Percentiles rank a stretch among this genome's conserved stretches.
Evolutionary conservation across 2,113 vertebrate genomes (phyloP).

Genomic region (Leucosticte australis): DNA sequence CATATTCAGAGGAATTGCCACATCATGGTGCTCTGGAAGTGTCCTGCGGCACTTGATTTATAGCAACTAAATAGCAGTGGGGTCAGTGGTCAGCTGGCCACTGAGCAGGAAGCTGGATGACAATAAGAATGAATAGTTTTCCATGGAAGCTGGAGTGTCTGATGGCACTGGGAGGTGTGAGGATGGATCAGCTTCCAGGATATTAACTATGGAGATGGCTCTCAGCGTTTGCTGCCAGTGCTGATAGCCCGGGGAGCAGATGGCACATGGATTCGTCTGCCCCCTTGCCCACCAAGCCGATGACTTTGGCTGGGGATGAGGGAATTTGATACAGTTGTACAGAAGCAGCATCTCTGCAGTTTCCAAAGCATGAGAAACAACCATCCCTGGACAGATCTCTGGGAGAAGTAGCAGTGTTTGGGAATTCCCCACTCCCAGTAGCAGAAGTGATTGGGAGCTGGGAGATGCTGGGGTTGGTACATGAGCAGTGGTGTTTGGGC

Average conservation of each 20-base stretch:
- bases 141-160: not conserved
- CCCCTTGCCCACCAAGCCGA: not conserved
- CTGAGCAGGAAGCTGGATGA: not conserved
- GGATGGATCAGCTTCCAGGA: not conserved
- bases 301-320: not conserved
- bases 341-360: not conserved
- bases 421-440: not conserved
- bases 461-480: not conserved
- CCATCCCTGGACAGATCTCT: not conserved
- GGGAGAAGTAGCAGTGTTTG: not conserved
- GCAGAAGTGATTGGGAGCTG: not conserved
- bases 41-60: constrained; percentile 20
- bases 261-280: not conserved
- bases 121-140: not conserved
- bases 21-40: not conserved
- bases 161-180: not conserved
- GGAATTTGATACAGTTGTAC: not conserved
- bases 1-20: not conserved
- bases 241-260: not conserved
- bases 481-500: not conserved
- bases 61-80: not conserved
- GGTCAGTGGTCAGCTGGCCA: constrained; percentile 26
- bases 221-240: not conserved
- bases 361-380: not conserved
- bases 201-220: not conserved